A percentile compares a stretch with the other conserved stretches of the same genome.
Conservation (phyloP, 2,797 vertebrate genomes). For the Numenius phaeopus region DNA sequence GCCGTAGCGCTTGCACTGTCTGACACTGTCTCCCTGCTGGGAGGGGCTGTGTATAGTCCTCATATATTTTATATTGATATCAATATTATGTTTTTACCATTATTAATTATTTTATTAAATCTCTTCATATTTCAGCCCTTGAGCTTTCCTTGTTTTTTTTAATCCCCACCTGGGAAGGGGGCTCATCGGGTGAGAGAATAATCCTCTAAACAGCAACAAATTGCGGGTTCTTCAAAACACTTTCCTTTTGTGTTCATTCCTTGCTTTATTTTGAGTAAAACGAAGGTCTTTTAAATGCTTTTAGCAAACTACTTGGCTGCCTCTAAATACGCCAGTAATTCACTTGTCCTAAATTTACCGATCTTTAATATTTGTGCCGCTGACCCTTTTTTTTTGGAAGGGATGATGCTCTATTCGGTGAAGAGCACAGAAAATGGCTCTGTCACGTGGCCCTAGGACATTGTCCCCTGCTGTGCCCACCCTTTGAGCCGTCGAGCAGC, state of each 20-base stretch:
- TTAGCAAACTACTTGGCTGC: neutral
- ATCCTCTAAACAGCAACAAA: neutral
- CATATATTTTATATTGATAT: neutral
- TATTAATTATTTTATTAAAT: neutral
- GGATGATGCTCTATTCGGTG: neutral
- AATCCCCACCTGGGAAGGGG: neutral
- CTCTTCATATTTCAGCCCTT: neutral
- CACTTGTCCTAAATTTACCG: neutral
- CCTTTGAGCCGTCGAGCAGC: neutral
- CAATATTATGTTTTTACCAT: neutral
- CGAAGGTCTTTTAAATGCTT: neutral
- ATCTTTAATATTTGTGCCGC: rapidly evolving
- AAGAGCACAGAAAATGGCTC: rapidly evolving
- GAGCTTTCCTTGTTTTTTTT: neutral
- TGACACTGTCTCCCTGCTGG: neutral
- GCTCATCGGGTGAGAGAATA: neutral
- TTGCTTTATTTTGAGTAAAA: neutral
- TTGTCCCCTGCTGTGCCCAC: no score
- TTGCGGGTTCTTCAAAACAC: neutral
- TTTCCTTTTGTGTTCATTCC: neutral
- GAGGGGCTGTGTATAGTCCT: neutral
- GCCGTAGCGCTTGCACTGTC: neutral
- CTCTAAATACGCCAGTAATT: rapidly evolving
- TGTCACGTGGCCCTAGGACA: rapidly evolving
- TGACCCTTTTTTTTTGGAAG: neutral